Conservation (phyloP, 1,140 invertebrate genomes). For the Hirudo medicinalis region DNA sequence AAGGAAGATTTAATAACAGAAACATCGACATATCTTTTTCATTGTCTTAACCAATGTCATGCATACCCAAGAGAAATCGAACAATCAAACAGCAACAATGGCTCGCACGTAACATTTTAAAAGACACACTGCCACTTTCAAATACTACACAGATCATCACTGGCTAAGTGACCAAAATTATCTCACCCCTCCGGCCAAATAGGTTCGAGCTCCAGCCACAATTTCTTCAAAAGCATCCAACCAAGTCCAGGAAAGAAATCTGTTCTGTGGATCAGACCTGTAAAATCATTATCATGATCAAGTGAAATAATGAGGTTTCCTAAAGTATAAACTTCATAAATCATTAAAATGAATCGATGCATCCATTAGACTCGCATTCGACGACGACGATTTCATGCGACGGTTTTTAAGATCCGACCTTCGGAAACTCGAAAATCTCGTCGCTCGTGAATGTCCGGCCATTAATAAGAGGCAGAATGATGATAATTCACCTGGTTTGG, state of each 20-base stretch:
- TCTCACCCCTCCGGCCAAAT: slow-evolving; percentile 81
- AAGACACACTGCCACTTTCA: too few species aligned
- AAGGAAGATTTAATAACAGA: too few species aligned
- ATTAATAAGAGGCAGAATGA: too few species aligned
- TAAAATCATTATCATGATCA: slow-evolving; percentile 8
- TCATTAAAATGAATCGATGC: background rate
- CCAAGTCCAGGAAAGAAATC: slow-evolving; percentile 98
- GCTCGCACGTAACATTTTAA: too few species aligned
- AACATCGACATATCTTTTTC: too few species aligned
- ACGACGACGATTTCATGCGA: too few species aligned
- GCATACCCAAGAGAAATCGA: too few species aligned
- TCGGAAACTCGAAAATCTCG: too few species aligned
- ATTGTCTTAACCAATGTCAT: too few species aligned
- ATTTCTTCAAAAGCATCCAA: slow-evolving; percentile 73
- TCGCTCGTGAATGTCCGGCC: too few species aligned
- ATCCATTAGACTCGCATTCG: background rate
- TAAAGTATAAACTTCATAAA: background rate
- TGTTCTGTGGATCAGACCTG: slow-evolving; percentile 50
- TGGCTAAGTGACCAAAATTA: background rate
- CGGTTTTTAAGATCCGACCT: too few species aligned
- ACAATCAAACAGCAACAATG: too few species aligned
- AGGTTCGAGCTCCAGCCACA: slow-evolving; percentile 70
- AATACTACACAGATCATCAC: background rate
- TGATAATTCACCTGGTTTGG: slow-evolving; percentile 42
- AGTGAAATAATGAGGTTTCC: background rate